Conservation (phyloP, 2,888 invertebrate genomes). For the Oeneis ivallda region DNA sequence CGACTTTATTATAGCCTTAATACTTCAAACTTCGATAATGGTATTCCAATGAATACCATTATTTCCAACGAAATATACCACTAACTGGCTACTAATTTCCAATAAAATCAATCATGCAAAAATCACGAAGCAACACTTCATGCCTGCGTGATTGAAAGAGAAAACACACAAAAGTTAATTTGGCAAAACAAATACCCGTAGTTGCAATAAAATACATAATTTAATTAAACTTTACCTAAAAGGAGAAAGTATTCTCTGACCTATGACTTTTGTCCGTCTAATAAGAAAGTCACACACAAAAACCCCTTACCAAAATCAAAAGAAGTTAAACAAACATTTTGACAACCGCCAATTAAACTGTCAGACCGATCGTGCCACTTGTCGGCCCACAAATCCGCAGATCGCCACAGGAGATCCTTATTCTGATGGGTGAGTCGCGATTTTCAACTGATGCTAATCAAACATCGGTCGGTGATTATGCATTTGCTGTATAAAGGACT, state of each 20-base stretch:
- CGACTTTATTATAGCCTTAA: constrained; percentile 37
- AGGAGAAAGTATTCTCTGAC: constrained; percentile 19
- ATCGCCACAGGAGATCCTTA: constrained; percentile 53
- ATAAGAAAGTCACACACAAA: neutral
- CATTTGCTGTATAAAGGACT: constrained; percentile 52
- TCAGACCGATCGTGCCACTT: constrained; percentile 50
- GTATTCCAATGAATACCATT: constrained; percentile 19
- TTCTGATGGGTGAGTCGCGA: constrained; percentile 54
- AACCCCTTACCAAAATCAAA: constrained; percentile 5
- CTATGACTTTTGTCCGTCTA: constrained; percentile 7
- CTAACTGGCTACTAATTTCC: neutral
- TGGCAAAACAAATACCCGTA: too few relatives aligned
- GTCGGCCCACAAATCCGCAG: constrained; percentile 44
- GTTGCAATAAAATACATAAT: neutral
- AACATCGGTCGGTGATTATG: constrained; percentile 59
- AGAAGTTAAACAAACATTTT: constrained; percentile 51
- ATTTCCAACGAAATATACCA: constrained; percentile 12
- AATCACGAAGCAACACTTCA: too few relatives aligned
- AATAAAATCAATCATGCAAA: neutral
- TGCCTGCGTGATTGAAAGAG: too few relatives aligned
- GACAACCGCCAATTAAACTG: constrained; percentile 62
- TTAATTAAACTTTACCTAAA: neutral
- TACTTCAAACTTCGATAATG: constrained; percentile 36
- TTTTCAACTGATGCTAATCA: constrained; percentile 60
- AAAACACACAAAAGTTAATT: too few relatives aligned